These are phyloP conservation scores for Chelonus formosanus DNA, from an alignment of 2,888 invertebrate species.

Conservation along the genomic window DNA sequence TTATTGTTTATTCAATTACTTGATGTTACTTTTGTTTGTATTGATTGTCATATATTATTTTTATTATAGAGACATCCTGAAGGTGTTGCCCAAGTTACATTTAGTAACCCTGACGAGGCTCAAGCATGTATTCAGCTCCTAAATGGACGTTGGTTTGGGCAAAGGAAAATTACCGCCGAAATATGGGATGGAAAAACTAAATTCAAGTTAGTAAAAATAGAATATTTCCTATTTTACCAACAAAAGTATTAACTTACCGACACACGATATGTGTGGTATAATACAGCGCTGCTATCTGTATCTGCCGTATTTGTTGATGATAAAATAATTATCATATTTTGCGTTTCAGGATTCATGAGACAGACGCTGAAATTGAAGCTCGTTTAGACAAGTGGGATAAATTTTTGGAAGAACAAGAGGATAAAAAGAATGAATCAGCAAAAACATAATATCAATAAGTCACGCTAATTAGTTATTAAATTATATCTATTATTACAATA, in stretches of 20 bases:
- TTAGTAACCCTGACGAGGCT: conserved; percentile 89
- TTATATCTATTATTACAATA: no score
- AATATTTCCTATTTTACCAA: conserved; percentile 14
- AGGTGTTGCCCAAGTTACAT: conserved; percentile 92
- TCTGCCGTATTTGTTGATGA: neutral
- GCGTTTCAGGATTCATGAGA: conserved; percentile 79
- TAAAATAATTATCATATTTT: conserved; percentile 20
- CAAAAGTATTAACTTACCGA: neutral
- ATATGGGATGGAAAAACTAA: conserved; percentile 97
- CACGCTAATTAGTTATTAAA: no score
- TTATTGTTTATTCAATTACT: neutral
- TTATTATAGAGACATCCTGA: conserved; percentile 82
- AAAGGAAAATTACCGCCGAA: conserved; percentile 84
- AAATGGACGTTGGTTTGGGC: conserved; percentile 90
- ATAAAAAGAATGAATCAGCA: conserved; percentile 43
- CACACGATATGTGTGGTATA: neutral
- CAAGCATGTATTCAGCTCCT: conserved; percentile 88
- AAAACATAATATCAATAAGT: no score
- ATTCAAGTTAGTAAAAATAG: conserved; percentile 70
- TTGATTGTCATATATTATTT: neutral
- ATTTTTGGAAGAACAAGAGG: conserved; percentile 75
- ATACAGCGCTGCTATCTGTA: neutral
- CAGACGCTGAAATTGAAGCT: conserved; percentile 83
- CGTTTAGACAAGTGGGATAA: conserved; percentile 89
- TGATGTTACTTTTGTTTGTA: no score